Percentiles rank a stretch among this genome's conserved stretches.
These are phyloP conservation scores for Gymnoscopelus microlampas DNA, from an alignment of 2,797 vertebrate species.

Conservation along the genomic window DNA sequence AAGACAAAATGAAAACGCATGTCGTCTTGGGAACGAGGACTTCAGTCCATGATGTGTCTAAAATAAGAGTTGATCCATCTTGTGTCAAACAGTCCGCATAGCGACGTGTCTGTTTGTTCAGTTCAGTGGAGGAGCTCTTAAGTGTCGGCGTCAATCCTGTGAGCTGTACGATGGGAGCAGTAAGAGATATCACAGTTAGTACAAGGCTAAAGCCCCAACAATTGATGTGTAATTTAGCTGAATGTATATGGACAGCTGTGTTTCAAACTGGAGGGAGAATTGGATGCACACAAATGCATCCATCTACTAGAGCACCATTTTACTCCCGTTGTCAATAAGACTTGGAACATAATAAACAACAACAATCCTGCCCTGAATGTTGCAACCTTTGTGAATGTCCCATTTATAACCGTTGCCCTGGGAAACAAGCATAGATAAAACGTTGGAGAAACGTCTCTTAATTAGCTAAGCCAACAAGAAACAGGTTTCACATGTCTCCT, in stretches of 20 bases:
- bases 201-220: slow-evolving; percentile 7
- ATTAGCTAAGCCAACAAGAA: too few species aligned
- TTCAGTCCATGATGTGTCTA: slow-evolving; percentile 60
- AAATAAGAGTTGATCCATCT: slow-evolving; percentile 66
- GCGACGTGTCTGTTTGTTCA: slow-evolving; percentile 43
- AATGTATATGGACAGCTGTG: neutral
- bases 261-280: slow-evolving; percentile 15
- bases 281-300: slow-evolving; percentile 22
- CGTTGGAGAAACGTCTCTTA: too few species aligned
- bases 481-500: too few species aligned
- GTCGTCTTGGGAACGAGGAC: slow-evolving; percentile 62
- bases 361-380: too few species aligned
- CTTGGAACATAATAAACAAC: slow-evolving; percentile 10
- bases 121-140: slow-evolving; percentile 73
- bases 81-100: slow-evolving; percentile 59
- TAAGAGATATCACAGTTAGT: slow-evolving; percentile 20
- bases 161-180: slow-evolving; percentile 81
- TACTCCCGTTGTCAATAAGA: slow-evolving; percentile 7
- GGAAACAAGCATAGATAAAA: too few species aligned
- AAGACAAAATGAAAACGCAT: slow-evolving; percentile 69
- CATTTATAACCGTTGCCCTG: too few species aligned
- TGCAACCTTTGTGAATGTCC: too few species aligned
- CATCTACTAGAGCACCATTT: slow-evolving; percentile 12
- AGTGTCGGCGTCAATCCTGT: slow-evolving; percentile 95
- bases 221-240: slow-evolving; percentile 4